Percentiles rank a stretch among this genome's conserved stretches.
Conservation (phyloP, 2,797 vertebrate species). For the Galaxias olidus region DNA sequence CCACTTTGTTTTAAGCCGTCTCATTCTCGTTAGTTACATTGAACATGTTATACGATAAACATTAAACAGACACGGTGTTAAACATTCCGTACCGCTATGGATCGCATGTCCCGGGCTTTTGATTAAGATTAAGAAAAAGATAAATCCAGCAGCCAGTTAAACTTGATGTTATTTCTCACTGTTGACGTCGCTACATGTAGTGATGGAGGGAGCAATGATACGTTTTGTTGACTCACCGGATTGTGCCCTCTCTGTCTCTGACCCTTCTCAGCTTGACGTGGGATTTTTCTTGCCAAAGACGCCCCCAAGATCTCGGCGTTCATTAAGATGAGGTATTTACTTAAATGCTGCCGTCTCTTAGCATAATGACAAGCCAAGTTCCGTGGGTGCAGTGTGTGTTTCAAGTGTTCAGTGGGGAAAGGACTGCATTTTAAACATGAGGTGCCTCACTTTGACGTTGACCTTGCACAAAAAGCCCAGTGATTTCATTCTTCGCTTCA, state of each 20-base stretch:
- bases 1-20: no score
- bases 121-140: slow-evolving; percentile 49
- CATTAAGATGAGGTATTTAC: slow-evolving; percentile 78
- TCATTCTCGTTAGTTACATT: no score
- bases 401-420: slow-evolving; percentile 65
- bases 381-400: slow-evolving; percentile 62
- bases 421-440: slow-evolving; percentile 76
- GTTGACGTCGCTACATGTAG: slow-evolving; percentile 64
- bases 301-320: slow-evolving; percentile 71
- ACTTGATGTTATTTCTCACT: slow-evolving; percentile 56
- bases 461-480: slow-evolving; percentile 77
- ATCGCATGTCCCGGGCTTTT: slow-evolving; percentile 33
- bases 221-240: slow-evolving; percentile 75
- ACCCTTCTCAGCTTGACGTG: slow-evolving; percentile 75
- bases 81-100: slow-evolving; percentile 6
- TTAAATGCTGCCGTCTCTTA: slow-evolving; percentile 71
- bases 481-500: slow-evolving; percentile 80
- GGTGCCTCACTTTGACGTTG: slow-evolving; percentile 67
- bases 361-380: slow-evolving; percentile 72
- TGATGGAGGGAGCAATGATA: slow-evolving; percentile 60
- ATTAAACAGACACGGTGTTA: slow-evolving; percentile 11
- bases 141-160: slow-evolving; percentile 53
- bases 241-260: slow-evolving; percentile 75
- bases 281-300: slow-evolving; percentile 58
- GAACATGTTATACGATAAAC: no score